Conservation (phyloP, 2,113 vertebrate genomes). For the Mastomys coucha region DNA sequence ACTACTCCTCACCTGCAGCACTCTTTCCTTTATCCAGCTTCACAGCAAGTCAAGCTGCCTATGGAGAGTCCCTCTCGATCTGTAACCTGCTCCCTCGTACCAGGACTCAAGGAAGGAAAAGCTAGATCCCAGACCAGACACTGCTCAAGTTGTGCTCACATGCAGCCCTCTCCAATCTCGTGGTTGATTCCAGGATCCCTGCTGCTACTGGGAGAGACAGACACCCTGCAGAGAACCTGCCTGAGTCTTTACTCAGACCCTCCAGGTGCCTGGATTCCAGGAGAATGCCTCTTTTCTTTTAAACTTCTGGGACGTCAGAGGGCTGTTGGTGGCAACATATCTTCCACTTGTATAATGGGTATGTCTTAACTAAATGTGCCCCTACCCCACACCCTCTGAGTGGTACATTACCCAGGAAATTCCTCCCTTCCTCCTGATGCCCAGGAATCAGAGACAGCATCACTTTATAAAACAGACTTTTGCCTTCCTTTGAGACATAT, state of each 20-base stretch:
- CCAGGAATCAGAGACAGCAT: neutral
- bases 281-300: neutral
- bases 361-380: neutral
- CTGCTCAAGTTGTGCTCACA: neutral
- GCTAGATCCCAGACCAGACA: neutral
- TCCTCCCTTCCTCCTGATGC: neutral
- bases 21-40: neutral
- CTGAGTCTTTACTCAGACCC: neutral
- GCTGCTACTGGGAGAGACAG: neutral
- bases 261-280: neutral
- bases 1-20: neutral
- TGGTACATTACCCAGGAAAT: neutral
- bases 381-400: neutral
- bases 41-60: neutral
- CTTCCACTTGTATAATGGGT: neutral
- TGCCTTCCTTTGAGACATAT: neutral
- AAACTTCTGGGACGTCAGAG: neutral
- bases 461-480: too few relatives aligned
- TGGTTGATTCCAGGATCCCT: too few relatives aligned
- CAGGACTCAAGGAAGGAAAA: neutral
- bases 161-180: neutral
- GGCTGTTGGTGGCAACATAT: neutral
- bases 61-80: neutral
- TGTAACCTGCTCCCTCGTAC: neutral
- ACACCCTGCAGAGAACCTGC: neutral